Conservation (phyloP, 1,140 invertebrate genomes). For the Sitodiplosis mosellana region DNA sequence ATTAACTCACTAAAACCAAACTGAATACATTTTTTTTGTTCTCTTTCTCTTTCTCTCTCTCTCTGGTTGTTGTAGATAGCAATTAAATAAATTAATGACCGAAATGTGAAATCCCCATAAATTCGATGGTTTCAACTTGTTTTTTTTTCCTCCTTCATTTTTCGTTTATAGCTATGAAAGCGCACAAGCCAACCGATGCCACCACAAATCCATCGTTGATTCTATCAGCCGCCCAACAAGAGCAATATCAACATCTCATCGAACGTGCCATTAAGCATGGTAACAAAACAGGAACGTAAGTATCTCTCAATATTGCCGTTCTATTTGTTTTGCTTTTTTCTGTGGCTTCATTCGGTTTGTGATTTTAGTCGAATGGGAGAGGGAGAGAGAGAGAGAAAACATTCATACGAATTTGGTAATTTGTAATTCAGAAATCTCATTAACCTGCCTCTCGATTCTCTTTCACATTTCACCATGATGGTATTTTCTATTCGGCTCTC, state of each 20-base stretch:
- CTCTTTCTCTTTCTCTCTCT: no score
- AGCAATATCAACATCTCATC: slow-evolving; percentile 77
- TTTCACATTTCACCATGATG: background rate
- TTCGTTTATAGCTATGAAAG: slow-evolving; percentile 83
- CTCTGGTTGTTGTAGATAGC: no score
- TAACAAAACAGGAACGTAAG: slow-evolving; percentile 45
- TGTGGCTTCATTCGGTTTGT: no score
- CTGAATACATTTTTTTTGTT: no score
- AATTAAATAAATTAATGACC: no score
- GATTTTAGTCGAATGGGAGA: no score
- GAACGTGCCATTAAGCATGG: slow-evolving; percentile 81
- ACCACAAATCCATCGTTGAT: slow-evolving; percentile 98
- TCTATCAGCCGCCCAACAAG: slow-evolving; percentile 75
- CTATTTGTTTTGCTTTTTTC: slow-evolving; percentile 4
- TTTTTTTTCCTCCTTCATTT: slow-evolving; percentile 3
- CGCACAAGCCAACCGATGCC: slow-evolving; percentile 97
- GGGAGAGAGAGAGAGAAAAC: no score
- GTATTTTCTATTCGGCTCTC: background rate
- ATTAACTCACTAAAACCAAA: no score
- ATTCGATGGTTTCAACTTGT: no score
- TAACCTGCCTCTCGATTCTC: no score
- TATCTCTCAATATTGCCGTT: slow-evolving; percentile 5
- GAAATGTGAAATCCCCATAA: no score
- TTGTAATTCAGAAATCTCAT: no score
- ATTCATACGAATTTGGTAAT: background rate